Base-by-base conservation (phyloP, 2,888 invertebrate genomes). In the Dusona sp. region DNA sequence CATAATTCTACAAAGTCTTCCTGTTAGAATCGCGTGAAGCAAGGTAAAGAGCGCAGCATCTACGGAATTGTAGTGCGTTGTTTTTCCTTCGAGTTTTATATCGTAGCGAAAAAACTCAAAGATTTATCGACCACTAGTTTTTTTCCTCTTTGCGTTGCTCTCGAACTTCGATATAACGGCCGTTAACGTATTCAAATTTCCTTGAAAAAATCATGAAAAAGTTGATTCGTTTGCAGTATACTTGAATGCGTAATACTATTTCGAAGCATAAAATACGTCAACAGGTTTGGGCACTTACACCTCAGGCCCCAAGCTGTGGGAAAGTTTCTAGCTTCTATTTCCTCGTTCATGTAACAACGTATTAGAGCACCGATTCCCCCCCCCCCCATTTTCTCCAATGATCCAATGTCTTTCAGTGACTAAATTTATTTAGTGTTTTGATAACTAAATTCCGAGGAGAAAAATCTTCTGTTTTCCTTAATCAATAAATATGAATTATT, bases 1-100 rank as follows among this genome's bases (percentile, higher is more conserved):
- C n/a, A n/a, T n/a, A n/a, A n/a, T 36, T 68, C 38, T 16, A 64
- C 64, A 13, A 42, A 68, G 51, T 65, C 77, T 45, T 72, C 72
- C 77, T 72, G 45, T 22, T 65, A 8, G 77, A 78, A 51, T 78
- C 75, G 51, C 68, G 75, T 77, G 48, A 38, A 57, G 29, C 75
- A 57, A 70, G 61, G 70, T 72, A 7, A 48, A 22, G 19, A 19
- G 45, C 11, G n/a, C 4, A 51, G 51, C 54, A 22, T 54, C 9
- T 9, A 22, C 1, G 2, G 54, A 54, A 54, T 54, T 9, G 22
- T 54, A n/a, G 54, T 42, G 42, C 9, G 8, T 42, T 42, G 11
- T 22, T 54, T 54, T 54, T 54, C 22, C 22, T 22, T 3, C 22
- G n/a, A 7, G 25, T 25, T 13, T 57, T 25, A 25, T 25, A 57